Evolutionary conservation across 2,113 vertebrate genomes (phyloP), one percentile per base, ranked within the genome.

Genomic region (Notarius quadriscutis): DNA sequence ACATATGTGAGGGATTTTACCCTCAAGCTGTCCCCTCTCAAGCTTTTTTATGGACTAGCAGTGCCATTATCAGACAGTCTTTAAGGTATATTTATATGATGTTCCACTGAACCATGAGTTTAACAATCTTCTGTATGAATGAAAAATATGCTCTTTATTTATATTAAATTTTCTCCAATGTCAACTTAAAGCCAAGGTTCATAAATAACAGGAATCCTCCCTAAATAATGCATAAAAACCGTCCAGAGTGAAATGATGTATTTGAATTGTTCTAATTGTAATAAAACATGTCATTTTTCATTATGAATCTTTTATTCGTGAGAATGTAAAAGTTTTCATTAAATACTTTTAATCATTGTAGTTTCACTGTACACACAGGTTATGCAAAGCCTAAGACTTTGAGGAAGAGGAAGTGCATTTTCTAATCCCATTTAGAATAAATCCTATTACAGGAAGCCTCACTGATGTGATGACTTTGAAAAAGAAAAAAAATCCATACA

Each of bases 261-360:
- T 88, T 91, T 89, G 48, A 87, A 85, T 87, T 81, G 84, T 82
- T 90, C 74, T 84, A 71, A 81, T 74, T 85, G 86, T 84, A 90
- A 93, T 89, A 90, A 90, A 91, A 90, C 79, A 67, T 81, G 85
- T 71, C 18, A 83, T 91, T 87, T 89, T 90, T 89, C 89, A 85
- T 20, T 57, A 67, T 83, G 65, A 65, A 87, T 75, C 51, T 90
- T 92, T 93, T 94, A 94, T 94, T 94, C 94, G 93, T 93, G 34
- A 10, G 10, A 80, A 60, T 81, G 57, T 50, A 91, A 93, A 62
- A 87, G 89, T 90, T 91, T 79, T 92, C 22, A 93, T 92, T 88
- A 91, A 94, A 89, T 77, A 92, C 48, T 87, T 89, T 91, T 91
- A 90, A 87, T 91, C 65, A 83, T 91, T 86, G 87, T 25, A 86